A percentile compares a stretch with the other conserved stretches of the same genome.
Conservation (phyloP, 2,888 invertebrate genomes). For the Agonum fuliginosum region DNA sequence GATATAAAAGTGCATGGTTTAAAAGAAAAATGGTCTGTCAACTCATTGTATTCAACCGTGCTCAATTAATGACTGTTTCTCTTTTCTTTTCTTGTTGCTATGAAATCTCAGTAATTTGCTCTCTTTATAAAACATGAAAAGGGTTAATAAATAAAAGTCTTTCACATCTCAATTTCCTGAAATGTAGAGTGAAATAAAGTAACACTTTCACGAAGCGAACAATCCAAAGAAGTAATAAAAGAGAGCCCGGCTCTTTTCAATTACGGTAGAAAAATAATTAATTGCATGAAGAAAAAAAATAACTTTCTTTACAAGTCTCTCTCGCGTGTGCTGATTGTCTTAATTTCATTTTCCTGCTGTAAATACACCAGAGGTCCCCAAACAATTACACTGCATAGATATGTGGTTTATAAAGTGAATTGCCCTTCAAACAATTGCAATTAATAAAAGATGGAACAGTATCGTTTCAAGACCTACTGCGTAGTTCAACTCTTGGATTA, state of each 20-base stretch:
- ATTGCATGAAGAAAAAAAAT: slow-evolving; percentile 6
- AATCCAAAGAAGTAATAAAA: not conserved
- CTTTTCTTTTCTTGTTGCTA: no score
- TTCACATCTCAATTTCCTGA: slow-evolving; percentile 10
- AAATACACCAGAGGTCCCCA: not conserved
- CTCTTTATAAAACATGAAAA: not conserved
- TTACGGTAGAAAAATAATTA: slow-evolving; percentile 23
- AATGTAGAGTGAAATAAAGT: slow-evolving; percentile 9
- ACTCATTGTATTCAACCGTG: no score
- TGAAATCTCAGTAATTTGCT: no score
- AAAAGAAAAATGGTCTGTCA: no score
- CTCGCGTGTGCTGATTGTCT: slow-evolving; percentile 8
- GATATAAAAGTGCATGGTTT: no score
- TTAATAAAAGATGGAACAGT: not conserved
- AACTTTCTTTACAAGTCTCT: slow-evolving; percentile 22
- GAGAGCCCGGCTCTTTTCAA: slow-evolving; percentile 6
- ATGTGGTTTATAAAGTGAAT: not conserved
- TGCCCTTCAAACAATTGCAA: not conserved
- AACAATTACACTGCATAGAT: not conserved
- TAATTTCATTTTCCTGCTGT: slow-evolving; percentile 3
- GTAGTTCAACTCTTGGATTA: not conserved
- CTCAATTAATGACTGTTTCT: no score
- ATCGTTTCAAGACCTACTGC: not conserved
- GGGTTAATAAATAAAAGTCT: not conserved
- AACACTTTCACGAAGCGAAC: slow-evolving; percentile 2